Evolutionary conservation across 2,797 vertebrate species (phyloP), one percentile per base, ranked within the genome.

Genomic region (Xenentodon cancila): DNA sequence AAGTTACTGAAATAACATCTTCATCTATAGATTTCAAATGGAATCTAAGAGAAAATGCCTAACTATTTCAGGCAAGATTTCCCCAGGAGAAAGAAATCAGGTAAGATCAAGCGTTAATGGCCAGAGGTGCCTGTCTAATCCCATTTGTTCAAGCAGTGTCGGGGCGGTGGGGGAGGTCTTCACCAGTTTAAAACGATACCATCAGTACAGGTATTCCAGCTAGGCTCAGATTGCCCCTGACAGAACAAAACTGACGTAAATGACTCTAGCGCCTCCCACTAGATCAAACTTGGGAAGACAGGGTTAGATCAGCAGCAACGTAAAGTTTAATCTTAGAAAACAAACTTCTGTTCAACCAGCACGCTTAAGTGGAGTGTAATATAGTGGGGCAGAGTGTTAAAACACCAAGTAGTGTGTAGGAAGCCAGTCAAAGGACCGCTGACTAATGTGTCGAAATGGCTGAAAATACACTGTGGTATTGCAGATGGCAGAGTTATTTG

Each of bases 51-150:
- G 46, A 34, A 68, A 64, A 45, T 63, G 48, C 82, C 61, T 45
- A 69, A 30, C 77, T 56, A 57, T 60, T 81, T 53, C 25, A 71
- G 57, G 40, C 17, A 13, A 48, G 48, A 46, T 68, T 80, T 80
- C 68, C 65, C 21, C 52, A 19, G 25, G 55, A 79, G 64, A 73
- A 59, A 73, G 57, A 81, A 77, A 77, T 54, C 81, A 89, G 86
- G 81, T 84, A 77, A 80, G 86, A 89, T 89, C 86, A 89, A 89
- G 87, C 84, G 86, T 83, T 87, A 86, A 90, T 92, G 84, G 91
- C 91, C 89, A 83, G 88, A 45, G 91, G 91, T 91, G 87, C 77
- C 79, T 93, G 91, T 91, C 91, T 88, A 89, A 85, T 92, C 84
- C 82, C 85, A 91, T 92, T 91, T 89, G 79, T 60, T 88, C 72